Conservation (phyloP, 2,888 invertebrate species). For the Thelaira solivaga region DNA sequence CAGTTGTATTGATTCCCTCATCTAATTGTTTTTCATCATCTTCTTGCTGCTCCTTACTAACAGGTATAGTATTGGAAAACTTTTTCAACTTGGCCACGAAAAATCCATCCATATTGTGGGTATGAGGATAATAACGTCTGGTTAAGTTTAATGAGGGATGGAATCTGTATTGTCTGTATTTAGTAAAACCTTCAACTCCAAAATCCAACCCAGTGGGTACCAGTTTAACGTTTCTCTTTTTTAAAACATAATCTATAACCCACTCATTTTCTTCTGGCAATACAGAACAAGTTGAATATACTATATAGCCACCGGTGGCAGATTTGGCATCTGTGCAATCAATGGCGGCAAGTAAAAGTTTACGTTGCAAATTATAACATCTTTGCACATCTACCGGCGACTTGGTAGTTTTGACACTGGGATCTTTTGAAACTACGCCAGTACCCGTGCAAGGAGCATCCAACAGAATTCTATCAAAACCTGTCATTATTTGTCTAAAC, state of each 20-base stretch:
- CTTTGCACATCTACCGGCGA: slow-evolving; percentile 92
- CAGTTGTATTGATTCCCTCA: slow-evolving; percentile 66
- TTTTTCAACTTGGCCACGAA: slow-evolving; percentile 99
- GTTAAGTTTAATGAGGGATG: slow-evolving; percentile 93
- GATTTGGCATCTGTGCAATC: slow-evolving; percentile 96
- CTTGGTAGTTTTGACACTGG: slow-evolving; percentile 95
- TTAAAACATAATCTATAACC: slow-evolving; percentile 96
- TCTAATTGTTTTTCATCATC: slow-evolving; percentile 74
- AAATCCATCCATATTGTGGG: slow-evolving; percentile 99
- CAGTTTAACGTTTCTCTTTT: slow-evolving; percentile 94
- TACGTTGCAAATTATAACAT: slow-evolving; percentile 94
- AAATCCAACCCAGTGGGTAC: slow-evolving; percentile 96
- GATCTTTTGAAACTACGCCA: slow-evolving; percentile 98
- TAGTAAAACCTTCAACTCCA: slow-evolving; percentile 95
- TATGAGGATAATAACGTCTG: slow-evolving; percentile 96
- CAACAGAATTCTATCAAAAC: slow-evolving; percentile 95
- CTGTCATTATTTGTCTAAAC: slow-evolving; percentile 89
- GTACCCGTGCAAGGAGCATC: slow-evolving; percentile 99
- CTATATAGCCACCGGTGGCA: slow-evolving; percentile 93
- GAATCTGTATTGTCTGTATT: slow-evolving; percentile 90
- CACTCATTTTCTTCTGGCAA: slow-evolving; percentile 99
- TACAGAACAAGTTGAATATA: slow-evolving; percentile 99
- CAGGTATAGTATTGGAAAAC: slow-evolving; percentile 87
- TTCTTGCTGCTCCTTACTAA: slow-evolving; percentile 76
- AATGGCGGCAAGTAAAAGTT: slow-evolving; percentile 95